Evolutionary conservation across 2,888 invertebrate species (phyloP), one percentile per base, ranked within the genome.

Genomic region (Hyles lineata): DNA sequence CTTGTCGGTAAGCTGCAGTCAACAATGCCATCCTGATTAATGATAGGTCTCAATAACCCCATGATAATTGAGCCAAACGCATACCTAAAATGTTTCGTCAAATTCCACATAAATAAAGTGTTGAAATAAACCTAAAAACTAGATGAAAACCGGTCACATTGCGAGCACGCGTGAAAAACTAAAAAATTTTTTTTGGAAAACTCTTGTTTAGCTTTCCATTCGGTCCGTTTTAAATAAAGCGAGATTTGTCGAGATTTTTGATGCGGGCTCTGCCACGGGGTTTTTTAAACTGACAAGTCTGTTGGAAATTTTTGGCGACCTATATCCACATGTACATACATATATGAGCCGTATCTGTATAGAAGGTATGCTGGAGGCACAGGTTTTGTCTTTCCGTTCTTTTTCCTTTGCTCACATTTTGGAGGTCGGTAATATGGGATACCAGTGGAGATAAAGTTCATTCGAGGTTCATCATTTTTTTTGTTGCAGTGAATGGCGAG

Each of bases 181-280:
- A 60, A 60, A 60, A 60, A 60, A 23, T 23, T 17, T 23, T 23
- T 43, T 55, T 25, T 60, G 60, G 25, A 60, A 23, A 17, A 60
- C 60, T 60, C 60, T 23, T 60, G 17, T 60, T 60, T 60, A 60
- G 25, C 60, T 60, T 60, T 60, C 25, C 59, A 59, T 59, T 59
- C 59, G 59, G 23, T 60, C 25, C 60, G 60, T 23, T 60, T 60
- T 60, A 60, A 60, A 60, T 25, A 60, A 60, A 25, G 60, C 17
- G 29, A 15, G 17, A 15, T 60, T n/a, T 55, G 55, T 55, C 6
- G 25, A 23, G 60, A 60, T 60, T 25, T 60, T 60, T 60, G 11
- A 25, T 60, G 60, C 60, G 60, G 60, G 60, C 23, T 23, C n/a
- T 17, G 19, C 17, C 4, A 55, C 55, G 55, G 7, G n/a, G 7